These are phyloP conservation scores for Synergus laeviventris DNA, from an alignment of 2,888 invertebrate species.

Conservation along the genomic window DNA sequence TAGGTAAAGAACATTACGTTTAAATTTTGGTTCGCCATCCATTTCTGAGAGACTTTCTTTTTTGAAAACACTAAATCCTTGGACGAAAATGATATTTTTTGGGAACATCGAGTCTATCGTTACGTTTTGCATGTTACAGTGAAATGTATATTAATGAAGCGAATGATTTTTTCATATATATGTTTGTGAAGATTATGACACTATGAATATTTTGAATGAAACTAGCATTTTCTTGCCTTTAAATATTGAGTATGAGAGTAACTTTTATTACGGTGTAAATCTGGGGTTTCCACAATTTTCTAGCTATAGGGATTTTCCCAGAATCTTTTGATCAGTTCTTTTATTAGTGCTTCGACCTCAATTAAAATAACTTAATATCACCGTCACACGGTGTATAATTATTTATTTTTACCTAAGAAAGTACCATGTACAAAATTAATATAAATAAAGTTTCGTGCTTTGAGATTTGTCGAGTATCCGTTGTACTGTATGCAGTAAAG, in stretches of 20 bases:
- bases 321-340: conserved; percentile 40
- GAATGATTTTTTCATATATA: conserved; percentile 22
- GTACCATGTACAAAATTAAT: conserved; percentile 74
- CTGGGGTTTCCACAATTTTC: conserved; percentile 9
- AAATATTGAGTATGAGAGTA: conserved; percentile 11
- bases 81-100: background rate
- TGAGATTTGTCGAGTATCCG: conserved; percentile 58
- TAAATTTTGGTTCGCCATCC: background rate
- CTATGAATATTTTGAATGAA: conserved; percentile 17
- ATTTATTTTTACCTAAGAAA: conserved; percentile 70
- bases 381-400: conserved; percentile 29
- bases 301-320: conserved; percentile 16
- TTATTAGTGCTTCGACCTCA: conserved; percentile 39
- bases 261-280: background rate
- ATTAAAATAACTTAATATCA: conserved; percentile 19
- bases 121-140: background rate
- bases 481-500: conserved; percentile 60
- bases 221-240: conserved; percentile 35
- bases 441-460: conserved; percentile 73
- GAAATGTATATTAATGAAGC: conserved; percentile 17
- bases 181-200: conserved; percentile 27
- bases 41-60: conserved; percentile 1
- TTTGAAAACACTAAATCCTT: background rate
- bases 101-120: background rate
- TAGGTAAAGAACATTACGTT: background rate